Evolutionary conservation across 2,888 invertebrate species (phyloP).

Genomic region (Heliconius charithonia): DNA sequence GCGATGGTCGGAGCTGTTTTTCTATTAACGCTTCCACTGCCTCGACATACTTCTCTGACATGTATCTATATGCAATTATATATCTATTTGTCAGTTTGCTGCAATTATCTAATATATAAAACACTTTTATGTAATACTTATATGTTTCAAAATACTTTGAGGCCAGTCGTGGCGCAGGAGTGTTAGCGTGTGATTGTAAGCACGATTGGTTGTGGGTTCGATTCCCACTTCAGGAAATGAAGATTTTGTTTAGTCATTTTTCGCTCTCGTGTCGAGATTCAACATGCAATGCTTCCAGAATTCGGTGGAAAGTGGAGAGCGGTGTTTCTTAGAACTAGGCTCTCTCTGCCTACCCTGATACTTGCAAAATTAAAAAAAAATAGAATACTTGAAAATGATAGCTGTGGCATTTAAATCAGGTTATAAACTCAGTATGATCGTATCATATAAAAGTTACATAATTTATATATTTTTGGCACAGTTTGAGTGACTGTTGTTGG

Average conservation of each 20-base stretch:
- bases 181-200: too few species aligned
- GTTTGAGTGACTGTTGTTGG: not conserved
- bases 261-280: too few species aligned
- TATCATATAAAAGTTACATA: not conserved
- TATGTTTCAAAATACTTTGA: conserved; percentile 1
- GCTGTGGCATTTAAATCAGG: not conserved
- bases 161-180: too few species aligned
- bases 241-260: too few species aligned
- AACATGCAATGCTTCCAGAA: too few species aligned
- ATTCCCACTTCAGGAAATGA: too few species aligned
- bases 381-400: conserved; percentile 14
- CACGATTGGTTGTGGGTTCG: too few species aligned
- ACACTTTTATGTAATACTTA: conserved; percentile 40
- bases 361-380: too few species aligned
- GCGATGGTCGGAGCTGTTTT: conserved; percentile 22
- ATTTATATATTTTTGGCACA: not conserved
- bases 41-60: conserved; percentile 47
- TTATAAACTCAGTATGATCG: not conserved
- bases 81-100: conserved; percentile 34
- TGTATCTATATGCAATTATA: conserved; percentile 46
- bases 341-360: too few species aligned
- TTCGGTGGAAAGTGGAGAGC: too few species aligned
- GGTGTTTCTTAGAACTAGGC: too few species aligned
- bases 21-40: conserved; percentile 37
- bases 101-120: conserved; percentile 23